Base-by-base conservation (phyloP, 2,797 vertebrate genomes). In the Graptemys geographica region DNA sequence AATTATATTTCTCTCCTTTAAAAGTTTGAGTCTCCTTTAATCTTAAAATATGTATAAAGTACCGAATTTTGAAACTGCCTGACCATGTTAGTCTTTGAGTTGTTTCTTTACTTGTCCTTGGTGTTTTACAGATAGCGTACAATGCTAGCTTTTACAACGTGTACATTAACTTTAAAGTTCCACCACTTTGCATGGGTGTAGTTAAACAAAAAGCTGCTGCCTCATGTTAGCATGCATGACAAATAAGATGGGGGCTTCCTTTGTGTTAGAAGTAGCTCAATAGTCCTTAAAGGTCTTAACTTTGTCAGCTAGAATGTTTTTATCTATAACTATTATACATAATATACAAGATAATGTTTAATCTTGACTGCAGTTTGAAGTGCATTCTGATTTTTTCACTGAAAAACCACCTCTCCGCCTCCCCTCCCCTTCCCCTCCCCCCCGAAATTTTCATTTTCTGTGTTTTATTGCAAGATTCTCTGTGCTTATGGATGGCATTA, bases 401-500 rank as follows among this genome's bases (percentile, higher is more conserved):
- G 83, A 91, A 95, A 86, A 80, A 62, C 2, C 0, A 41, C 25
- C 53, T 10, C 21, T 23, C 53, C 8, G 4, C 8, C 15, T 3
- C 8, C 21, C 8, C 44, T 19, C 11, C 33, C 41, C 53, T 41
- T 4, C 41, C 44, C 6, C 52, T 18, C 51, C 18, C 49, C 15
- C 79, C 37, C 44, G 9, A 4, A 47, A 59, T 79, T 51, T 69
- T 28, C 25, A 16, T 89, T 87, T 95, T 49, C 56, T 95, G 33
- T 94, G n/a, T 92, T 79, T 93, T 86, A 86, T 84, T 97, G 95
- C 96, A 97, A 97, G 95, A 94, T 96, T 93, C 90, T 97, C 93
- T 97, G 82, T 97, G 91, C 88, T 96, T 94, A 31, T 47, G 83
- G 86, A 47, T 84, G 2, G 0, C 82, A 37, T 37, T 95, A 16